Base-by-base conservation (phyloP, 2,113 vertebrate species). In the Psittacara wagleri region DNA sequence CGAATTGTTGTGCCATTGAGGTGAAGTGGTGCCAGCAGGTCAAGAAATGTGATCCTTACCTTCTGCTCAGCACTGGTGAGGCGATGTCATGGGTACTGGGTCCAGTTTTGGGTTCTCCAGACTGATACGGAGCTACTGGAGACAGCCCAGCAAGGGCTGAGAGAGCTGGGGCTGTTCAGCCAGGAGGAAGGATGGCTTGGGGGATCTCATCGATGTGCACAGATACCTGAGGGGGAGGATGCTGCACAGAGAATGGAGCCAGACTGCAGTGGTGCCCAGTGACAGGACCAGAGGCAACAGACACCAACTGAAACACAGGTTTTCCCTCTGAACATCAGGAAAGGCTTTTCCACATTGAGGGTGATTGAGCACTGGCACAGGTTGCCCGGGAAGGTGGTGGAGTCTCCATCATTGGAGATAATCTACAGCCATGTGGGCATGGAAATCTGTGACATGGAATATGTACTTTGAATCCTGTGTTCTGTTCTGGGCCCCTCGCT, bases 221-320 rank as follows among this genome's bases (percentile, higher is more conserved):
- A 49, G 82, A 23, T 54, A 39, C 22, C 11, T 25, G 28, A 35
- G 69, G 11, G 13, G 24, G 28, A 77, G n/a, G 24, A 77, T 3
- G 6, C 15, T 0, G 0, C 37, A 11, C 24, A 37, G 35, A 28
- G 29, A 9, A 25, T 1, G 2, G 11, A 52, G 14, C 25, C 55
- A 62, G 27, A 39, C 25, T 79, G 4, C 43, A 33, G 37, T 33
- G 52, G 24, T 28, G 27, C 23, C 28, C 6, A 15, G 52, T 59
- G 27, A 15, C 31, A 28, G 48, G 52, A 39, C 37, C 39, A 31
- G 49, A 41, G 55, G 29, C 0, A 0, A 15, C 15, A 35, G 33
- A 19, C 44, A 37, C 4, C 0, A 23, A 1, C 35, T 75, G 67
- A 66, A 70, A 49, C 5, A 5, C 3, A 3, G 20, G 13, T 2